Conservation (phyloP, 2,888 invertebrate species). For the Exephanes ischioxanthus region DNA sequence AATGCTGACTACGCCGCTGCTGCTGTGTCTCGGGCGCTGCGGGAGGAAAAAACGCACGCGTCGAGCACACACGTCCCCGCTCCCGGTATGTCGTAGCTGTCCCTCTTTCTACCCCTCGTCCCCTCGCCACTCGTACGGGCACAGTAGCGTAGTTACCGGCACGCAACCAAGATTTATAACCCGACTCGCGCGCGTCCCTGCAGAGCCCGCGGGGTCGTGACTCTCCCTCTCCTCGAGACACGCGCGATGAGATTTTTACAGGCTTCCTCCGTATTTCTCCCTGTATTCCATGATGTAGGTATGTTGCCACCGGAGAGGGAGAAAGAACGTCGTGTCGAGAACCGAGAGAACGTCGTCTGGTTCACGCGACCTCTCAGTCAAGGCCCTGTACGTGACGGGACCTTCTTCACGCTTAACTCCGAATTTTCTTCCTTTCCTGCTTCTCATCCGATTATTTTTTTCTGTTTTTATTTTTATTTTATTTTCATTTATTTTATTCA, state of each 20-base stretch:
- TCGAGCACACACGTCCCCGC: constrained; percentile 49
- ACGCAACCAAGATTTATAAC: constrained; percentile 65
- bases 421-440: constrained; percentile 25
- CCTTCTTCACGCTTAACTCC: constrained; percentile 32
- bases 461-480: not conserved
- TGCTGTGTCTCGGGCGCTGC: constrained; percentile 44
- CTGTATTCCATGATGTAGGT: constrained; percentile 11
- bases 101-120: constrained; percentile 16
- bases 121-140: constrained; percentile 18
- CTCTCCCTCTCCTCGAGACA: constrained; percentile 50
- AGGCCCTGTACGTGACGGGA: constrained; percentile 29
- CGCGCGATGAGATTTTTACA: constrained; percentile 58
- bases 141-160: constrained; percentile 61
- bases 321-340: not conserved
- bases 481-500: not conserved
- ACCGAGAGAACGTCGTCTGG: constrained; percentile 30
- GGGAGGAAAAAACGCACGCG: constrained; percentile 63
- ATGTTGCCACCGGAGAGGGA: not conserved
- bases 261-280: constrained; percentile 31
- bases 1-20: not conserved
- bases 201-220: constrained; percentile 53
- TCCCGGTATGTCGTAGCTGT: constrained; percentile 23
- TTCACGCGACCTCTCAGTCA: constrained; percentile 30
- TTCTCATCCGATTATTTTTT: not conserved
- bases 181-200: constrained; percentile 39